phyloP scores from a whole-genome alignment of 2,888 invertebrate species.

The Scaptomyza reducta region DNA sequence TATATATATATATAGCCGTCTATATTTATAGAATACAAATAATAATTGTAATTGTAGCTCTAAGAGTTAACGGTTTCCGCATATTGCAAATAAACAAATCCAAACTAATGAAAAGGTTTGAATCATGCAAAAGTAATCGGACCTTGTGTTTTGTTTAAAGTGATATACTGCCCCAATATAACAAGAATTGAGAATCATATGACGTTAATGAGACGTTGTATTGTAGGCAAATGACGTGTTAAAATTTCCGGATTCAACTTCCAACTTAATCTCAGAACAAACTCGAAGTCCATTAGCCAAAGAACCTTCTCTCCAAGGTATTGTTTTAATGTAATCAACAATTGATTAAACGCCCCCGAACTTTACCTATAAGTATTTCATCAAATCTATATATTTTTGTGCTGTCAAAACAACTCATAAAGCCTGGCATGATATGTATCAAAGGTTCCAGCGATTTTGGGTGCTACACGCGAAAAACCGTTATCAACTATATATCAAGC shows the following conservation, averaged over 20 bases:
- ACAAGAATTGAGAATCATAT: neutral
- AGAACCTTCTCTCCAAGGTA: constrained; percentile 24
- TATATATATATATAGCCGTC: constrained; percentile 19
- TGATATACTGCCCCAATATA: constrained; percentile 9
- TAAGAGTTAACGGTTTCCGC: constrained; percentile 36
- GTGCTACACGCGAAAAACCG: too few relatives aligned
- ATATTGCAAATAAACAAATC: too few relatives aligned
- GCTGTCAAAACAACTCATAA: constrained; percentile 17
- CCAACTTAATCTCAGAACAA: constrained; percentile 23
- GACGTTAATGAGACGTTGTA: neutral
- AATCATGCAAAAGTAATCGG: neutral
- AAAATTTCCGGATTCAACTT: constrained; percentile 4
- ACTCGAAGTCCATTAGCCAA: constrained; percentile 61
- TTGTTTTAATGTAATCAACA: constrained; percentile 11
- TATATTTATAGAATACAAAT: constrained; percentile 59
- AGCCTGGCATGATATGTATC: constrained; percentile 27
- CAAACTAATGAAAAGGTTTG: neutral
- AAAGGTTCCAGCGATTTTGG: constrained; percentile 20
- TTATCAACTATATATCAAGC: too few relatives aligned
- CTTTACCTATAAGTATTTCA: neutral
- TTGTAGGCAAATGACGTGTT: constrained; percentile 36
- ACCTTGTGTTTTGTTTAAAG: neutral
- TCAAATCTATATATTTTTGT: neutral
- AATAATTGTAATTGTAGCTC: constrained; percentile 15
- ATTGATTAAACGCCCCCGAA: constrained; percentile 5